Evolutionary conservation across 2,888 invertebrate species (phyloP).

Genomic region (Erebia epiphron): DNA sequence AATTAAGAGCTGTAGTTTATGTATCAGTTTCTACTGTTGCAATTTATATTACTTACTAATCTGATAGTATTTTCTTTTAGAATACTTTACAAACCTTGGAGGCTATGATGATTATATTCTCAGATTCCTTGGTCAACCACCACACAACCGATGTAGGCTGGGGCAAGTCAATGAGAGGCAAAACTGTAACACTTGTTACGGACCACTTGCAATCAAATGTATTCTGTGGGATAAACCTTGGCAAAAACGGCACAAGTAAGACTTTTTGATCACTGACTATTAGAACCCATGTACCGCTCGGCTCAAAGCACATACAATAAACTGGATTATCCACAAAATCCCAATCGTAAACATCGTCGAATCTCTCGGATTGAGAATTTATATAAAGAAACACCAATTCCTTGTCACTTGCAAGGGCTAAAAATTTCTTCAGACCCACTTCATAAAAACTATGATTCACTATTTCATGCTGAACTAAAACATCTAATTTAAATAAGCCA

Average conservation of each 20-base stretch:
- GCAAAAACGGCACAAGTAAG: slow-evolving; percentile 76
- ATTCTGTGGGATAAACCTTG: slow-evolving; percentile 70
- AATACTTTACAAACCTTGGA: slow-evolving; percentile 75
- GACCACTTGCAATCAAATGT: slow-evolving; percentile 78
- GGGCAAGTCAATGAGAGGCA: slow-evolving; percentile 63
- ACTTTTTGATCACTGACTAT: slow-evolving; percentile 82
- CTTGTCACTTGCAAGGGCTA: slow-evolving; percentile 71
- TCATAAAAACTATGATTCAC: slow-evolving; percentile 72
- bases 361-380: slow-evolving; percentile 64
- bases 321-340: slow-evolving; percentile 79
- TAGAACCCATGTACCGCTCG: slow-evolving; percentile 90
- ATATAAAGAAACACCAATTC: slow-evolving; percentile 72
- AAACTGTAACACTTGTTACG: slow-evolving; percentile 72
- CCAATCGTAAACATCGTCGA: slow-evolving; percentile 73
- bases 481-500: slow-evolving; percentile 75
- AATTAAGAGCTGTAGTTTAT: too few species aligned
- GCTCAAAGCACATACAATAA: slow-evolving; percentile 91
- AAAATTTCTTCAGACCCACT: slow-evolving; percentile 73
- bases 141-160: slow-evolving; percentile 86
- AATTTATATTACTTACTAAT: too few species aligned
- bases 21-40: too few species aligned
- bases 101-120: slow-evolving; percentile 88
- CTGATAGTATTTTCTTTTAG: too few species aligned
- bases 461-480: slow-evolving; percentile 70
- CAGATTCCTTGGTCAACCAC: slow-evolving; percentile 90